Base-by-base conservation (phyloP, 2,113 vertebrate genomes). In the Rhabdomys dilectus region DNA sequence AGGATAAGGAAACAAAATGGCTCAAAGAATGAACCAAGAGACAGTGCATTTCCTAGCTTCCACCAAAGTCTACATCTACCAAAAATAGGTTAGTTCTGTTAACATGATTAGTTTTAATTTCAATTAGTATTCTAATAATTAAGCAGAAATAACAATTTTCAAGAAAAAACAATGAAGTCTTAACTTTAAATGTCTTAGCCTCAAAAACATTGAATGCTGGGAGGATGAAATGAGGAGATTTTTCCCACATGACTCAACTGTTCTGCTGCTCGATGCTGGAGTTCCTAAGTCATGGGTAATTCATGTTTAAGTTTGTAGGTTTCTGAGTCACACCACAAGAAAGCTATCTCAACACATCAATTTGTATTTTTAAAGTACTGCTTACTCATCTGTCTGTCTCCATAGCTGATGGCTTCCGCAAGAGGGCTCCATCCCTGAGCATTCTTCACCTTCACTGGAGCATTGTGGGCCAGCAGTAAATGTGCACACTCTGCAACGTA, bases 371-470 rank as follows among this genome's bases (percentile, higher is more conserved):
- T 77, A 90, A 72, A 72, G 94, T 68, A 78, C 85, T 77, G 97
- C 99, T 99, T 99, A 99, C 99, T 99, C 99, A 99, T 99, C 98
- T 99, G 99, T 97, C 99, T 98, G 97, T 99, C 99, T 99, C 99
- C 99, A 70, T 99, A 99, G 98, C 99, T 99, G 98, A 99, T 99
- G 98, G 99, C 99, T 99, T 99, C 99, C 1, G 99, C 99, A 64
- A 99, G 99, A 92, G 99, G 99, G 98, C 99, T 99, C 99, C 99
- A 99, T 98, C 99, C 99, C 99, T 99, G 99, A 99, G 99, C 99
- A 19, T 99, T 99, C 98, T 99, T 99, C 99, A 99, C 99, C 98
- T 99, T 99, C 93, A 99, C 99, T 70, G 99, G 99, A 98, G 99
- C 99, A 97, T 99, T 99, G 97, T 99, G 99, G 98, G 99, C 99